phyloP scores from a whole-genome alignment of 2,797 vertebrate genomes.

The Melanotaenia trifasciata region DNA sequence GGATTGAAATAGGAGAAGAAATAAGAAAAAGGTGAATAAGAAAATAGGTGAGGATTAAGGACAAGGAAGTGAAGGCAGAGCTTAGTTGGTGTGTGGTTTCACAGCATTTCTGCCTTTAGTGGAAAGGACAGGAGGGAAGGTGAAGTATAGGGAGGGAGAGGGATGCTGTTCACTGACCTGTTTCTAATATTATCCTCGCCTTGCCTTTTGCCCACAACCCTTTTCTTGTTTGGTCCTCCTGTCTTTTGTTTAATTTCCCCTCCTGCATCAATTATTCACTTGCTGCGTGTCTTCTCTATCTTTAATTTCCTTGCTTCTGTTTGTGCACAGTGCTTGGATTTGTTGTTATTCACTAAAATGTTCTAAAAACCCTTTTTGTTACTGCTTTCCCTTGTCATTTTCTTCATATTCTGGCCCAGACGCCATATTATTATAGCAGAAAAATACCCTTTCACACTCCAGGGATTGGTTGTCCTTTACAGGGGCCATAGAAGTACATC shows the following conservation, averaged over 20 bases:
- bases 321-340: slow-evolving; percentile 11
- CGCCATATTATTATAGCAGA: slow-evolving; percentile 44
- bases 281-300: slow-evolving; percentile 30
- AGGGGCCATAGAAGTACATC: neutral
- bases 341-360: slow-evolving; percentile 23
- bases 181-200: slow-evolving; percentile 62
- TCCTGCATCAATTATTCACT: slow-evolving; percentile 31
- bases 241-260: slow-evolving; percentile 52
- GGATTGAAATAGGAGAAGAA: slow-evolving; percentile 8
- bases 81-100: slow-evolving; percentile 45
- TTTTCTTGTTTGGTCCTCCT: slow-evolving; percentile 30
- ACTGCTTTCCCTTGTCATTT: slow-evolving; percentile 23
- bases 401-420: slow-evolving; percentile 10
- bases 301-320: slow-evolving; percentile 34
- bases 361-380: slow-evolving; percentile 34
- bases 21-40: neutral
- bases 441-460: slow-evolving; percentile 37
- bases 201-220: slow-evolving; percentile 29
- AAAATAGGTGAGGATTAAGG: neutral
- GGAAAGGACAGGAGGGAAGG: neutral
- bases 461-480: slow-evolving; percentile 53
- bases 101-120: slow-evolving; percentile 36
- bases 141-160: slow-evolving; percentile 8
- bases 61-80: slow-evolving; percentile 24
- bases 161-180: slow-evolving; percentile 63